Base-by-base conservation (phyloP, 2,888 invertebrate species). In the Xestia xanthographa region DNA sequence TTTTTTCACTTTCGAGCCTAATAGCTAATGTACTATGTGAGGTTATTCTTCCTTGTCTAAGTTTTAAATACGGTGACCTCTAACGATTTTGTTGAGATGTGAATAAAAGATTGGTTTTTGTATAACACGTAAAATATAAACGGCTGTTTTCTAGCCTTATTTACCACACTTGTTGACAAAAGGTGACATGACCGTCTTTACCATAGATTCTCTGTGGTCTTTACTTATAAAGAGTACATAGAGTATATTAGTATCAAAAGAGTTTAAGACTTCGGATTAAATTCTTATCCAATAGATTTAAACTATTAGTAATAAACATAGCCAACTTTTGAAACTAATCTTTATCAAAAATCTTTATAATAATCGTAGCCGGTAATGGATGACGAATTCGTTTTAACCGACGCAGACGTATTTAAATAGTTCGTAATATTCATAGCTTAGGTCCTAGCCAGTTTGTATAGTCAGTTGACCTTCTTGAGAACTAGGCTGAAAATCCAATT, bases 341-440 rank as follows among this genome's bases (percentile, higher is more conserved):
- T 26, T 60, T 22, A 20, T 5, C 20, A 11, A 26, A 41, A 56
- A 53, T 12, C 8, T 26, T 38, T 38, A 26, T 11, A 20, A 4
- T 11, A 43, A 22, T 12, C 8, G 9, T 11, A 74, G 11, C 22
- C 22, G 2, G 63, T 62, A 75, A 67, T 71, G 75, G 20, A 80
- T 5, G 0, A 5, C 6, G 17, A 71, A 67, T 14, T 75, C n/a
- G 11, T 63, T 26, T 53, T 8, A 6, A 3, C 14, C 67, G 63
- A 3, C 12, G 9, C 0, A 14, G 34, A 26, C 6, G 50, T 60
- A 45, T 53, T 68, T 67, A 60, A 53, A 68, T 56, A 72, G 67
- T 63, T 66, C 50, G 65, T 71, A 53, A 60, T 17, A 62, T 79
- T 60, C 53, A 73, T 68, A 56, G 38, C 17, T 1, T 67, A 22